Conservation (phyloP, 2,113 vertebrate species). For the Hyla sarda region DNA sequence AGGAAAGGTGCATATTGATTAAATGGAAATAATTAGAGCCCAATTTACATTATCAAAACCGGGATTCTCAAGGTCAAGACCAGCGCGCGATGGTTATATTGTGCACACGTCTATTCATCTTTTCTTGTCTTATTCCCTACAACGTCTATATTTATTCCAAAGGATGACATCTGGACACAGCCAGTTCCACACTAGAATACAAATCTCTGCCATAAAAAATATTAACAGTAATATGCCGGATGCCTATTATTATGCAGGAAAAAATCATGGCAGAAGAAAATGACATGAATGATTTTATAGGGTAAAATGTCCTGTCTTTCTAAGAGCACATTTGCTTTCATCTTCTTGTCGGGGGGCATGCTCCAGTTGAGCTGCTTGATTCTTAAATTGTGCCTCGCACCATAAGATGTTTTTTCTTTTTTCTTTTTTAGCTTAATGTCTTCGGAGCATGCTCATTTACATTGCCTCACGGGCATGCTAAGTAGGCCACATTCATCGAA, state of each 20-base stretch:
- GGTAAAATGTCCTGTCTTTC: slow-evolving; percentile 10
- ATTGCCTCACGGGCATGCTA: slow-evolving; percentile 27
- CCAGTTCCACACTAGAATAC: background rate
- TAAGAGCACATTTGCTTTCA: slow-evolving; percentile 2
- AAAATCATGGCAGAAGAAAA: slow-evolving; percentile 12
- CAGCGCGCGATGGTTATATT: background rate
- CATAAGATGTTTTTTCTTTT: background rate
- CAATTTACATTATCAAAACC: slow-evolving; percentile 27
- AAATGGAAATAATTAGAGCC: slow-evolving; percentile 43
- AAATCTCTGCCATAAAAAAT: background rate
- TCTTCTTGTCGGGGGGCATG: background rate
- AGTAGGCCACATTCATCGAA: slow-evolving; percentile 42
- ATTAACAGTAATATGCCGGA: background rate
- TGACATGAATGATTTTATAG: slow-evolving; percentile 37
- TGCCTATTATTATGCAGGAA: background rate
- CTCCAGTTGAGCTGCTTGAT: slow-evolving; percentile 6
- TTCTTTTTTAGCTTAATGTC: background rate
- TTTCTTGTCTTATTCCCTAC: background rate
- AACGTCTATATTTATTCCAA: slow-evolving; percentile 3
- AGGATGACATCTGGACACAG: background rate
- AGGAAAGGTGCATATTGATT: slow-evolving; percentile 45
- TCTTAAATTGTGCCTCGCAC: slow-evolving; percentile 15
- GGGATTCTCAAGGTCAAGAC: slow-evolving; percentile 18
- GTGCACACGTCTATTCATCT: background rate
- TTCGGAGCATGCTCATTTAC: slow-evolving; percentile 29